Percentiles rank a stretch among this genome's conserved stretches.
Evolutionary conservation across 2,113 vertebrate genomes (phyloP).

Genomic region (Antennarius striatus): DNA sequence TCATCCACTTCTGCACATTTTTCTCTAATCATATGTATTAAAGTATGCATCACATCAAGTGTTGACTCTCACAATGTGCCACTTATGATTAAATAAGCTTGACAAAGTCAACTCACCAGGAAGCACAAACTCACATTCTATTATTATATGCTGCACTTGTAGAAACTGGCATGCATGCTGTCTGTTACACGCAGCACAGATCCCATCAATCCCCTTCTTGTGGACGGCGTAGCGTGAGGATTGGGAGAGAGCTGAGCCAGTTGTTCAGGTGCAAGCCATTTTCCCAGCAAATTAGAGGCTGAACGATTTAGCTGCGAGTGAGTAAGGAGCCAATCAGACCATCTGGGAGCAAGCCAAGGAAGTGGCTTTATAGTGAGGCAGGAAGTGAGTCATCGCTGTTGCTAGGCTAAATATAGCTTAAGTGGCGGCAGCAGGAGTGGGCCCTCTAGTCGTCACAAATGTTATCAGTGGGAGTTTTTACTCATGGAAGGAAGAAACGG

Average conservation of each 20-base stretch:
- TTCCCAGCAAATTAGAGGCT: constrained; percentile 55
- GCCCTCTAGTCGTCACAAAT: constrained; percentile 40
- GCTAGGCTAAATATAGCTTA: constrained; percentile 78
- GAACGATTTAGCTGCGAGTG: constrained; percentile 36
- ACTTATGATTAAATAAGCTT: not conserved
- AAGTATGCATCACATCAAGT: not conserved
- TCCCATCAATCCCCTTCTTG: not conserved
- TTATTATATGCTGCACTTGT: not conserved
- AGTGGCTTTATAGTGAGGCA: constrained; percentile 76
- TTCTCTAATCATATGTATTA: constrained; percentile 2
- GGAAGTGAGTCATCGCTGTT: constrained; percentile 80
- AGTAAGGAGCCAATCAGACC: constrained; percentile 61
- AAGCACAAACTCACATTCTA: constrained; percentile 1
- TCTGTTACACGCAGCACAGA: not conserved
- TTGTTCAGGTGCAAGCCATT: constrained; percentile 32
- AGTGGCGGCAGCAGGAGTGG: constrained; percentile 35
- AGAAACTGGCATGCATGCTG: not conserved
- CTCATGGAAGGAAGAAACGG: constrained; percentile 3
- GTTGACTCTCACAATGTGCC: not conserved
- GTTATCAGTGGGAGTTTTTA: constrained; percentile 60
- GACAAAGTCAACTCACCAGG: not conserved
- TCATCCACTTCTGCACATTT: not conserved
- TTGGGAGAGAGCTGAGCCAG: constrained; percentile 10
- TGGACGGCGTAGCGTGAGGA: not conserved
- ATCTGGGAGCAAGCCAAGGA: constrained; percentile 71